Conservation (phyloP, 2,113 vertebrate genomes). For the Nibea coibor region DNA sequence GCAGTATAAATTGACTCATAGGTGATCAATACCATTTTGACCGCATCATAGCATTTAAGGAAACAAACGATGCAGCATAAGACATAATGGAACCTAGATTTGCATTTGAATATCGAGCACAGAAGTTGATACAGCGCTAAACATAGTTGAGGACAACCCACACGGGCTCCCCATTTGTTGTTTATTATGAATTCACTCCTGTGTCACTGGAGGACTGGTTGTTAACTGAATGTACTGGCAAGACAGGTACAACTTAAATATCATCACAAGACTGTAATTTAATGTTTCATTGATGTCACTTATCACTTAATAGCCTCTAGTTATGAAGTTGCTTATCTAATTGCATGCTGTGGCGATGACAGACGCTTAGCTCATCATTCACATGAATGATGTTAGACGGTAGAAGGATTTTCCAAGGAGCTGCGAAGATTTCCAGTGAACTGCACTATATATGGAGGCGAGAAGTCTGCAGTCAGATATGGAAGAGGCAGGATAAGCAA, state of each 20-base stretch:
- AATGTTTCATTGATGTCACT: conserved; percentile 18
- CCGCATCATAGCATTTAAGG: no score
- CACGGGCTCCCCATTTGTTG: neutral
- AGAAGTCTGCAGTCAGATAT: conserved; percentile 11
- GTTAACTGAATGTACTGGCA: conserved; percentile 1
- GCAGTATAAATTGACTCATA: neutral
- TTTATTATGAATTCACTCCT: neutral
- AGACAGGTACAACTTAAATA: conserved; percentile 14
- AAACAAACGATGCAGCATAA: neutral
- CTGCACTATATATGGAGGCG: conserved; percentile 16
- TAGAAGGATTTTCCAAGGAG: conserved; percentile 4
- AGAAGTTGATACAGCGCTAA: conserved; percentile 6
- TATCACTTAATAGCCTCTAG: neutral
- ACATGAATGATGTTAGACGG: conserved; percentile 8
- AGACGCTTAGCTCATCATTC: conserved; percentile 18
- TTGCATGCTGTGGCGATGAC: conserved; percentile 19
- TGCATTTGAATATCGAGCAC: neutral
- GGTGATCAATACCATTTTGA: neutral
- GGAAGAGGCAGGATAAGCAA: conserved; percentile 14
- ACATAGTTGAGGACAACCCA: neutral
- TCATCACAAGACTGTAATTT: conserved; percentile 16
- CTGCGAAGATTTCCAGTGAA: conserved; percentile 25
- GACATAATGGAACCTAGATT: neutral
- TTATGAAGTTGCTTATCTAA: neutral
- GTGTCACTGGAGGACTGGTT: neutral